Conservation (phyloP, 2,797 vertebrate species). For the Gymnocypris eckloni region DNA sequence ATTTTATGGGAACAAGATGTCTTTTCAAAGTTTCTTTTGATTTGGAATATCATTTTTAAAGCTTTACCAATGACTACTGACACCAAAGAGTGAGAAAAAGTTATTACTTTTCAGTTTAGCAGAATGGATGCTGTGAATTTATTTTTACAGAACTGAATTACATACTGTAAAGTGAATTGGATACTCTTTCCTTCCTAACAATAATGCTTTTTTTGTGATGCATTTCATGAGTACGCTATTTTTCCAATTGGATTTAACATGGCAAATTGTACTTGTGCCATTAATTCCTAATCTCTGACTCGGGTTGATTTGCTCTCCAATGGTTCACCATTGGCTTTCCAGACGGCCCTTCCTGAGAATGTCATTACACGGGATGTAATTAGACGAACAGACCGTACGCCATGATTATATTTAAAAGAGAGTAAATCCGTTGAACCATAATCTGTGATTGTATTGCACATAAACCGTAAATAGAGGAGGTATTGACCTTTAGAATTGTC, state of each 20-base stretch:
- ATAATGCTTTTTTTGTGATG: conserved; percentile 48
- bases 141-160: conserved; percentile 19
- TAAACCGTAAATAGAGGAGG: conserved; percentile 63
- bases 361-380: conserved; percentile 61
- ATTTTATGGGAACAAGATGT: conserved; percentile 29
- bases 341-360: conserved; percentile 55
- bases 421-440: conserved; percentile 66
- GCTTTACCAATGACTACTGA: neutral
- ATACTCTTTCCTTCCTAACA: conserved; percentile 21
- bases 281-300: conserved; percentile 63
- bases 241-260: conserved; percentile 44
- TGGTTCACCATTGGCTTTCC: conserved; percentile 50
- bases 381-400: conserved; percentile 61
- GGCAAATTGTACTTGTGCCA: conserved; percentile 55
- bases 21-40: conserved; percentile 34
- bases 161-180: neutral
- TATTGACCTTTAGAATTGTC: conserved; percentile 63
- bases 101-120: conserved; percentile 16
- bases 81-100: conserved; percentile 4
- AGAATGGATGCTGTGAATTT: neutral
- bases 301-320: conserved; percentile 58
- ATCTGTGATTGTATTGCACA: conserved; percentile 63
- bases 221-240: conserved; percentile 38
- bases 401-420: conserved; percentile 65
- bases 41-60: conserved; percentile 3